phyloP scores from a whole-genome alignment of 2,888 invertebrate genomes.

The Harpagoxenus sublaevis region DNA sequence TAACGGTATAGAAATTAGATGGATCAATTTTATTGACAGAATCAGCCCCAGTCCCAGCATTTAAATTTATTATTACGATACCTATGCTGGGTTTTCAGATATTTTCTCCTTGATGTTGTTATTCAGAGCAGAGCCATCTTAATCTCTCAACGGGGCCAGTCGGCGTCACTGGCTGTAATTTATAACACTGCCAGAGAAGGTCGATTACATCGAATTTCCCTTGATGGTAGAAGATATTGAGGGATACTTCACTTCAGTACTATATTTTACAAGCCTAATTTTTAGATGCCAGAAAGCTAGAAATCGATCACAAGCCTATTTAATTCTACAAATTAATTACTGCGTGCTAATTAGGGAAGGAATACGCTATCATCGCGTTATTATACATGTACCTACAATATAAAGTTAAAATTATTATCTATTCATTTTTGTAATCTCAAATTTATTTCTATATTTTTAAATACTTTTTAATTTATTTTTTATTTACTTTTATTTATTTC shows the following conservation, averaged over 20 bases:
- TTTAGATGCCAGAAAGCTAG: slow-evolving; percentile 1
- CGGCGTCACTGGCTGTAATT: slow-evolving; percentile 48
- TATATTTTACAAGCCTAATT: slow-evolving; percentile 31
- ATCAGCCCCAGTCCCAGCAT: neutral
- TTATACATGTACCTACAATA: neutral
- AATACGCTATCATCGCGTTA: neutral
- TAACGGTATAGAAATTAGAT: neutral
- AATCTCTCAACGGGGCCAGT: slow-evolving; percentile 49
- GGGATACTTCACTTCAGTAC: neutral
- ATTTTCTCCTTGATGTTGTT: neutral
- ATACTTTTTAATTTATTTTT: neutral
- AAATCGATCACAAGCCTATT: slow-evolving; percentile 18
- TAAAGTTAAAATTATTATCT: neutral
- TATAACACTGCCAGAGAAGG: slow-evolving; percentile 56
- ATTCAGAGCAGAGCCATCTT: slow-evolving; percentile 20
- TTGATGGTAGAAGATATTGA: slow-evolving; percentile 53
- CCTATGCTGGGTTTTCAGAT: neutral
- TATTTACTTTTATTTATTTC: too few relatives aligned
- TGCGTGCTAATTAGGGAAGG: neutral
- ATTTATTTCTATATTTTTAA: neutral
- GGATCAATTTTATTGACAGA: slow-evolving; percentile 18
- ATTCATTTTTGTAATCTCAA: neutral
- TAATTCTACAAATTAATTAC: neutral
- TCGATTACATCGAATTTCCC: slow-evolving; percentile 64
- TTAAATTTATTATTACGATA: neutral